phyloP scores from a whole-genome alignment of 2,113 vertebrate genomes.

The Todiramphus chloris region DNA sequence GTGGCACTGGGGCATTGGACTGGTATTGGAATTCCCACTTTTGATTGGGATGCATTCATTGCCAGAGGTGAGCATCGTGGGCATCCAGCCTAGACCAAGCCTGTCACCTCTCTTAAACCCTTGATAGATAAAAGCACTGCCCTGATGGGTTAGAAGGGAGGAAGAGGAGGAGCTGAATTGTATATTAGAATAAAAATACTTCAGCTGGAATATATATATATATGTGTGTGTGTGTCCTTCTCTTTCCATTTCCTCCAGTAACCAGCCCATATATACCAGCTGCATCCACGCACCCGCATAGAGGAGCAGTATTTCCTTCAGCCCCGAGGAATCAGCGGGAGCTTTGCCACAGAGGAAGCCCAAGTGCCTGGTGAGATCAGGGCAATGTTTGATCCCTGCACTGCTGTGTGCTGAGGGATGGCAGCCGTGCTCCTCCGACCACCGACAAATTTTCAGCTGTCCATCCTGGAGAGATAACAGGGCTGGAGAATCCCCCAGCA shows the following conservation, averaged over 20 bases:
- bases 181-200: neutral
- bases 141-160: neutral
- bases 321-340: accelerated
- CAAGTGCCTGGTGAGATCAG: accelerated
- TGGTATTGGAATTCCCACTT: neutral
- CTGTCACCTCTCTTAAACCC: neutral
- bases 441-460: accelerated
- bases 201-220: neutral
- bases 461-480: too few species aligned
- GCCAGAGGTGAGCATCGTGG: neutral
- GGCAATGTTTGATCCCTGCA: neutral
- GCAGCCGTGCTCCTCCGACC: neutral
- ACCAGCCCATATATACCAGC: neutral
- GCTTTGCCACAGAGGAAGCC: too few species aligned
- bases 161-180: neutral
- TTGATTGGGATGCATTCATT: accelerated
- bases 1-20: too few species aligned
- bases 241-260: neutral
- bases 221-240: neutral
- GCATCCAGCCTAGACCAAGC: neutral
- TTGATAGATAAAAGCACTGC: neutral
- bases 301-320: neutral
- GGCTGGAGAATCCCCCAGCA: neutral
- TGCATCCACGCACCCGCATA: neutral
- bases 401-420: accelerated